Percentiles rank a stretch among this genome's conserved stretches.
phyloP scores from a whole-genome alignment of 2,113 vertebrate species.

The Epinephelus fuscoguttatus region DNA sequence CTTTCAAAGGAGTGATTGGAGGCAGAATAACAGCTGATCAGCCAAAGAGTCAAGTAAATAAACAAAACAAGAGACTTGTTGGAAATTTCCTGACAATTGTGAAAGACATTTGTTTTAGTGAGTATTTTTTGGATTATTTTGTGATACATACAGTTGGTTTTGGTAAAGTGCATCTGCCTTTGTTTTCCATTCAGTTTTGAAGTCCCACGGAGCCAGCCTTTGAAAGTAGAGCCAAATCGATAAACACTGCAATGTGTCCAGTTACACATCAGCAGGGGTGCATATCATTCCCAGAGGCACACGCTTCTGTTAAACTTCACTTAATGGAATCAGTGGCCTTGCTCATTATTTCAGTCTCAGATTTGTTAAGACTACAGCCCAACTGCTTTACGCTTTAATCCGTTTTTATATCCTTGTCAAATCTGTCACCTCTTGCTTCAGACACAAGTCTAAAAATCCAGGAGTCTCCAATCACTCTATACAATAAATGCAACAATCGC shows the following conservation, averaged over 20 bases:
- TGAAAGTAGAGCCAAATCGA: background rate
- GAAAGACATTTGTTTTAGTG: background rate
- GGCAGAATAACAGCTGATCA: background rate
- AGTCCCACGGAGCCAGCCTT: background rate
- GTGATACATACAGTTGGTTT: background rate
- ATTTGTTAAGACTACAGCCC: background rate
- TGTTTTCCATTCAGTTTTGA: background rate
- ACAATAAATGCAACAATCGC: background rate
- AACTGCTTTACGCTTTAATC: background rate
- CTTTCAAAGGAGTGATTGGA: background rate
- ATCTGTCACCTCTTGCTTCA: background rate
- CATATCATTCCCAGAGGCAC: background rate
- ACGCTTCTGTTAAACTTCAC: background rate
- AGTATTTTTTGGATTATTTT: background rate
- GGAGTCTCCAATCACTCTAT: background rate
- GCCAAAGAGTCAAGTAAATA: background rate
- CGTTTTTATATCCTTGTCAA: background rate
- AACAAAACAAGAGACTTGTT: background rate
- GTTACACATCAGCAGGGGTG: constrained; percentile 11
- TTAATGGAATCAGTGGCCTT: background rate
- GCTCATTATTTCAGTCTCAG: background rate
- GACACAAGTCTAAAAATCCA: background rate
- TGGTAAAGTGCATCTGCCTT: background rate
- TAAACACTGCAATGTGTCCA: constrained; percentile 7
- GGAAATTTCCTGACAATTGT: background rate